Conservation (phyloP, 37 sponge, comb jelly and placozoan species). For the Haliclona indistincta region DNA sequence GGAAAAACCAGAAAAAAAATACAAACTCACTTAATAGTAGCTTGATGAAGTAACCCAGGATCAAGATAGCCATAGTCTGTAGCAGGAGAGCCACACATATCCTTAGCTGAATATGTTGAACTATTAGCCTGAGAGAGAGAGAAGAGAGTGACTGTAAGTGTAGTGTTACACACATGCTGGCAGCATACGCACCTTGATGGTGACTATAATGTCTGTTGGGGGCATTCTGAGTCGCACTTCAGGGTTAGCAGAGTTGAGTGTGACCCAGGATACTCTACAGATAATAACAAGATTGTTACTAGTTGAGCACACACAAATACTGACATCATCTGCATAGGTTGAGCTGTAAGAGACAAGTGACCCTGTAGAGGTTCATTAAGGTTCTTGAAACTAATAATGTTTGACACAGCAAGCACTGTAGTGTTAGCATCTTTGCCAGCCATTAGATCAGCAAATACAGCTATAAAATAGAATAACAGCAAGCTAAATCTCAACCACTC, state of each 20-base stretch:
- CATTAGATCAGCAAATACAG: not conserved
- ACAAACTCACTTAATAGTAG: constrained; percentile 14
- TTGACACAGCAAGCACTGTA: constrained; percentile 31
- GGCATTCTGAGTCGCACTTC: not conserved
- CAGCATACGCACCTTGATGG: too few species aligned
- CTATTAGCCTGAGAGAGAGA: constrained; percentile 33
- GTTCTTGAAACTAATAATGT: constrained; percentile 34
- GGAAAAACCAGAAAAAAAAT: too few species aligned
- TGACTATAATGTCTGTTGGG: too few species aligned
- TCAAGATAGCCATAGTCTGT: constrained; percentile 66
- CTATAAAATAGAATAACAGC: too few species aligned
- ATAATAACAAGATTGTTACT: not conserved
- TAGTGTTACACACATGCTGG: constrained; percentile 6
- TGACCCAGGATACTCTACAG: constrained; percentile 51
- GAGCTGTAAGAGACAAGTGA: constrained; percentile 34
- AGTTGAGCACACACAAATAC: not conserved
- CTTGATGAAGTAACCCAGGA: constrained; percentile 61
- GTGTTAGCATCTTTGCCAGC: not conserved
- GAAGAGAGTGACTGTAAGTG: not conserved
- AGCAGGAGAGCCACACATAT: constrained; percentile 81
- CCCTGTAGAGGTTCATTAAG: constrained; percentile 62
- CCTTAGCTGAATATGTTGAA: constrained; percentile 59
- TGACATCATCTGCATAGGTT: constrained; percentile 33
- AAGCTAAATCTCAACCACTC: too few species aligned
- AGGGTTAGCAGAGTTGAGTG: constrained; percentile 23